phyloP scores from a whole-genome alignment of 2,113 vertebrate genomes.

The Scopus umbretta region DNA sequence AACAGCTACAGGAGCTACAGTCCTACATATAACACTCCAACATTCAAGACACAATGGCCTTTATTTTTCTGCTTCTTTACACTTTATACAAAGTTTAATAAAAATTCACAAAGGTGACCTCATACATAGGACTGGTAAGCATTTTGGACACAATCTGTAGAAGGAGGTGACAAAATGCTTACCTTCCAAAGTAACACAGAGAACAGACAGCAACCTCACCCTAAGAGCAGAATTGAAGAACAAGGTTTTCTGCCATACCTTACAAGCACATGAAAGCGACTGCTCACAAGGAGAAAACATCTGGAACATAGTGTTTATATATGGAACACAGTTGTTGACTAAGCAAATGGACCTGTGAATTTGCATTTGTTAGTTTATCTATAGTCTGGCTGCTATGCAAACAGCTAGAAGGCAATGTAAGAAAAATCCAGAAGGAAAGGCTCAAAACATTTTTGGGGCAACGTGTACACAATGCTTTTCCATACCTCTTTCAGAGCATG shows the following conservation, averaged over 20 bases:
- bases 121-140: not conserved
- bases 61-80: not conserved
- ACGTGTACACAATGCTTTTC: not conserved
- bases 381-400: not conserved
- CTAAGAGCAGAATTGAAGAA: not conserved
- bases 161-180: slow-evolving; percentile 22
- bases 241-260: not conserved
- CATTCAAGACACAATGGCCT: not conserved
- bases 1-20: not conserved
- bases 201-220: not conserved
- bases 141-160: not conserved
- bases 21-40: not conserved
- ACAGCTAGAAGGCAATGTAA: not conserved
- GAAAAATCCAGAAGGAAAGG: not conserved
- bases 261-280: not conserved
- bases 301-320: not conserved
- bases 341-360: not conserved
- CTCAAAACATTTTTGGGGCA: not conserved
- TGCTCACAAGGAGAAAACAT: slow-evolving; percentile 19
- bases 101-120: not conserved
- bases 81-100: not conserved
- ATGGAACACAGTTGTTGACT: not conserved
- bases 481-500: accelerated
- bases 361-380: not conserved
- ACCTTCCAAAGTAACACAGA: not conserved